Base-by-base conservation (phyloP, 2,113 vertebrate species). In the Raja brachyura region DNA sequence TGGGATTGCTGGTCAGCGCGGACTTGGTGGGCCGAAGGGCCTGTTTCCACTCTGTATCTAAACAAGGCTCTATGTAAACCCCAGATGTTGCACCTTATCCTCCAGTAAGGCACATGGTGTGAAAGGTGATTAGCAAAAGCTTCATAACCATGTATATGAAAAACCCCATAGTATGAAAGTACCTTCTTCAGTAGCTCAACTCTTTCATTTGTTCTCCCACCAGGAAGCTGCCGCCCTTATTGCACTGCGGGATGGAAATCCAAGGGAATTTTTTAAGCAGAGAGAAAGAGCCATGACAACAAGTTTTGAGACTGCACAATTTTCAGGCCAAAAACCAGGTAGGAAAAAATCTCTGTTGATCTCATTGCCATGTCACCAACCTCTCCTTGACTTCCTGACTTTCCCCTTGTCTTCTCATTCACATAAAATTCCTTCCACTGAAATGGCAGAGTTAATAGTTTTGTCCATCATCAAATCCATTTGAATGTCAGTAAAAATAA, bases 151-250 rank as follows among this genome's bases (percentile, higher is more conserved):
- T 13, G 39, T 8, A 2, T 73, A 25, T 48, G 25, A 73, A 88
- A 4, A 48, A 73, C 25, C 2, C n/a, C 68, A 66, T 4, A 22
- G 16, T 70, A 56, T 90, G 28, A 48, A 48, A 48, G 39, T 48
- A 48, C 39, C 39, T 48, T 81, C 22, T 85, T 61, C 81, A 73
- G 22, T 48, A 28, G 70, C 10, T 13, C 86, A 90, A 22, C n/a
- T 11, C 90, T 16, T 39, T 73, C 54, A 48, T 70, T 11, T 74
- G 8, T 28, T 20, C 16, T 74, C 14, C 93, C 75, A 93, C 54
- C 95, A 99, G 98, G 98, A 99, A 95, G 98, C 98, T 18, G 98
- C 98, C 39, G 98, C 98, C 94, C 98, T 99, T 94, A 99, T 99
- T 0, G 98, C 98, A 93, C 98, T 98, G 96, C 96, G 98, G 54